phyloP scores from a whole-genome alignment of 2,888 invertebrate genomes.

The Cyclophora albipunctata region DNA sequence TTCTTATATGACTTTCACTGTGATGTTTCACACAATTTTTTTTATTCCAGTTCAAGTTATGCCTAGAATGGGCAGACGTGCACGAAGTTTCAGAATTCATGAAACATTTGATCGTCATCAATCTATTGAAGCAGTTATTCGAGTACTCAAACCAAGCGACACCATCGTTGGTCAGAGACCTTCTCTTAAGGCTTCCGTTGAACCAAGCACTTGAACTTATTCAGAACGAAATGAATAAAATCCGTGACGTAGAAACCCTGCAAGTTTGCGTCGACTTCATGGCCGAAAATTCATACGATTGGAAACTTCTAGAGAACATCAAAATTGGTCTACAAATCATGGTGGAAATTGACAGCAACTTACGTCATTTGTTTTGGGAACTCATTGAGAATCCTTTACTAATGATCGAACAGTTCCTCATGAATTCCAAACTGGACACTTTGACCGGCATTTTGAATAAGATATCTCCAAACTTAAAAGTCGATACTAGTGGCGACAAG shows the following conservation, averaged over 20 bases:
- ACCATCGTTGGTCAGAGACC: conserved; percentile 58
- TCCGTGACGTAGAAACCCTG: conserved; percentile 78
- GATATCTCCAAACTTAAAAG: conserved; percentile 62
- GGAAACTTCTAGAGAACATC: conserved; percentile 75
- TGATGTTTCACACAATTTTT: background rate
- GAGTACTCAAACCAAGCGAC: conserved; percentile 67
- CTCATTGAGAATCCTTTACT: conserved; percentile 81
- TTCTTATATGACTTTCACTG: too few species aligned
- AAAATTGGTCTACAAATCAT: conserved; percentile 82
- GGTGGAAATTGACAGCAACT: conserved; percentile 71
- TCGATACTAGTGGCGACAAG: conserved; percentile 64
- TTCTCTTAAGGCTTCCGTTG: conserved; percentile 76
- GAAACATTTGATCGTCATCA: conserved; percentile 69
- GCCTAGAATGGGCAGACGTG: conserved; percentile 81
- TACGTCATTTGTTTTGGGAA: conserved; percentile 78
- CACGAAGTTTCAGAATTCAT: conserved; percentile 75
- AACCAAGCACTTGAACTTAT: conserved; percentile 77
- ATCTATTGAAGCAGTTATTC: conserved; percentile 73
- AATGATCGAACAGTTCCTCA: conserved; percentile 88
- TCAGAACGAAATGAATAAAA: conserved; percentile 76
- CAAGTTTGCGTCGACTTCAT: conserved; percentile 80
- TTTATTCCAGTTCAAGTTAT: conserved; percentile 74
- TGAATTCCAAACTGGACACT: conserved; percentile 87
- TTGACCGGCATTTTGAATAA: conserved; percentile 77
- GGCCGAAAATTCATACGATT: conserved; percentile 64